Conservation (phyloP, 1,140 invertebrate species). For the Anoplophora glabripennis region DNA sequence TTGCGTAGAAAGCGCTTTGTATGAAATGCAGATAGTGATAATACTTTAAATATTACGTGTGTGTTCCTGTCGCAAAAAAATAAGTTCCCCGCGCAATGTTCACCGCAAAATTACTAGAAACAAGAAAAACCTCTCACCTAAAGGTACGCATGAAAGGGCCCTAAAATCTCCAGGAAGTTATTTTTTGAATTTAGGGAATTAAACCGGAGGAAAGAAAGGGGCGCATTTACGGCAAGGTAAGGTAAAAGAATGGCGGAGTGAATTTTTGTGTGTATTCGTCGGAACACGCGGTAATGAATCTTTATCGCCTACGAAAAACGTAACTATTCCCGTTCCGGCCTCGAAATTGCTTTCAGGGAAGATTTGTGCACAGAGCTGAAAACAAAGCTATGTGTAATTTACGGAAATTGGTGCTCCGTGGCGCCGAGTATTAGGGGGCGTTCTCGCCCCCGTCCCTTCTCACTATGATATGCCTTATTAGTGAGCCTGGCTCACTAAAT, state of each 20-base stretch:
- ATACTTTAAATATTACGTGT: no score
- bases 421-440: constrained; percentile 31
- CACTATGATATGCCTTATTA: constrained; percentile 35
- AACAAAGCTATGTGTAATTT: constrained; percentile 47
- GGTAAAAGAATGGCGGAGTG: constrained; percentile 17
- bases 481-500: constrained; percentile 31
- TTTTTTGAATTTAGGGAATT: no score
- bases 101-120: no score
- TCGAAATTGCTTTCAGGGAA: constrained; percentile 43
- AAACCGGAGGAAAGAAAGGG: constrained; percentile 7
- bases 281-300: constrained; percentile 42
- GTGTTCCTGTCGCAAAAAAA: no score
- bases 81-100: no score
- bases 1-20: no score
- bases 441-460: constrained; percentile 16
- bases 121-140: no score
- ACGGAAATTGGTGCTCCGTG: constrained; percentile 41
- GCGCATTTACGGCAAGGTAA: constrained; percentile 1
- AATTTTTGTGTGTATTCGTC: constrained; percentile 35
- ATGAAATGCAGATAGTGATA: no score
- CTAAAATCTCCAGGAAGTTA: no score
- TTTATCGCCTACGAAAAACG: constrained; percentile 46
- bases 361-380: constrained; percentile 45
- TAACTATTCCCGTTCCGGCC: constrained; percentile 41
- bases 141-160: no score